Evolutionary conservation across 1,140 invertebrate genomes (phyloP), one percentile per base, ranked within the genome.

Genomic region (Drosophila bifasciata): DNA sequence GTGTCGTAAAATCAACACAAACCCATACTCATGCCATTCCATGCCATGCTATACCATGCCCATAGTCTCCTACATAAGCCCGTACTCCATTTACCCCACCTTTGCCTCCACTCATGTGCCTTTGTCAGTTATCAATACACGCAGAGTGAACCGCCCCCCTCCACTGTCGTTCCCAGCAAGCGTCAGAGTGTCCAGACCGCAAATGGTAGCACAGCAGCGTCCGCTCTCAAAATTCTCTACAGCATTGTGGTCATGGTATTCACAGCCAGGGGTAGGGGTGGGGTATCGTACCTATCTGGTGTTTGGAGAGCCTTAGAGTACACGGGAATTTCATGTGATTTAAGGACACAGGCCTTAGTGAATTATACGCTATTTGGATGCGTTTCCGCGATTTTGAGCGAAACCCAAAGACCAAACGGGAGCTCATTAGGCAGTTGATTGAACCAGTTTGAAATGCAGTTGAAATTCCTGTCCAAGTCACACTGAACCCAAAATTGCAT

Each of bases 1-100:
- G 77, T 84, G 80, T 84, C 80, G 80, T 84, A 84, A 84, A 84
- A 84, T 84, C 79, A 84, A 84, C 81, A 85, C 56, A 67, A 61
- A 67, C 56, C 56, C 56, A 71, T 59, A 45, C 15, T 5, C 17
- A 40, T 36, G 17, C 19, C 19, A n/a, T n/a, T n/a, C 23, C 23
- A 25, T 25, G 5, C 23, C 23, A 25, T 25, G 25, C 25, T n/a
- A n/a, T n/a, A n/a, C 25, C 41, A 45, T 45, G 19, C 11, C 15
- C n/a, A 62, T 36, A 23, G 43, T 50, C 17, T 15, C 44, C 44
- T 41, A 13, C 41, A n/a, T 39, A 6, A 44, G 45, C 21, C 28
- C 17, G 25, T 21, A 17, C 41, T 43, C 23, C 43, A 15, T 5
- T 36, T 36, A 50, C 21, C 41, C 44, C 15, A 36, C 50, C 32